phyloP scores from a whole-genome alignment of 1,140 invertebrate species.

The Aporrectodea caliginosa region DNA sequence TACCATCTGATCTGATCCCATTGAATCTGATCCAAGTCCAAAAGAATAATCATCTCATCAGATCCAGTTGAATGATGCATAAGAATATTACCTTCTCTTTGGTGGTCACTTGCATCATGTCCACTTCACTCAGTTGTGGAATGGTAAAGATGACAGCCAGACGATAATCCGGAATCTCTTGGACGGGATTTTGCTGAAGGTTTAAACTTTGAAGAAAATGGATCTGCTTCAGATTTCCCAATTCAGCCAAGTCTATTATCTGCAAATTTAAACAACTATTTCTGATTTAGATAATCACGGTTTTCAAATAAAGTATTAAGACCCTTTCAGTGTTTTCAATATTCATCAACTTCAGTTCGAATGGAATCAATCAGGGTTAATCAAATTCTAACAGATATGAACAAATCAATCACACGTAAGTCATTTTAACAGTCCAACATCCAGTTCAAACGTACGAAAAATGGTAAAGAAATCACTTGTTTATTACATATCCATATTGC shows the following conservation, averaged over 20 bases:
- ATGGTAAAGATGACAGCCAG: conserved; percentile 51
- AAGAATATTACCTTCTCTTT: conserved; percentile 56
- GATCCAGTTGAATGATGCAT: no score
- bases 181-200: conserved; percentile 51
- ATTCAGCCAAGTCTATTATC: conserved; percentile 52
- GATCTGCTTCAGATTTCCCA: conserved; percentile 44
- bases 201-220: conserved; percentile 49
- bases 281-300: neutral
- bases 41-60: no score
- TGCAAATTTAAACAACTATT: conserved; percentile 33
- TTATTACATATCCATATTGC: no score
- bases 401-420: neutral
- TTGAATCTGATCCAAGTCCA: no score
- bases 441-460: no score
- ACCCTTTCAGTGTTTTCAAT: no score
- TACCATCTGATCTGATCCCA: no score
- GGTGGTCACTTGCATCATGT: conserved; percentile 48
- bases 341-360: neutral
- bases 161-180: conserved; percentile 53
- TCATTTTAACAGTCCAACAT: neutral
- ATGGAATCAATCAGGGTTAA: neutral
- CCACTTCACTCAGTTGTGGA: conserved; percentile 45
- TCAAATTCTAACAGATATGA: no score
- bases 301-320: neutral
- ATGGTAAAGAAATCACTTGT: no score